Conservation (phyloP, 2,797 vertebrate species). For the Echeneis naucrates region DNA sequence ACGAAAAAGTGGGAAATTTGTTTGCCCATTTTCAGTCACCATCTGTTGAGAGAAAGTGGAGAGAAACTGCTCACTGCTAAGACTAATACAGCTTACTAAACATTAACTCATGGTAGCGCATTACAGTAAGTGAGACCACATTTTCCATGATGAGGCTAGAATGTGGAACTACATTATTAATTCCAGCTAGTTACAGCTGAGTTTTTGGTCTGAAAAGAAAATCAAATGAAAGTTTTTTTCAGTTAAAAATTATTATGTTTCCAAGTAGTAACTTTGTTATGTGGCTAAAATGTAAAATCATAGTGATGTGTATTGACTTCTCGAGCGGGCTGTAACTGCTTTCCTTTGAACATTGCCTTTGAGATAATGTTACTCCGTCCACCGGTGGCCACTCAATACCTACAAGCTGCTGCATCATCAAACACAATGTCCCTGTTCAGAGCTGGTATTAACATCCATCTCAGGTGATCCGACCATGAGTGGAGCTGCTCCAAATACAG, state of each 20-base stretch:
- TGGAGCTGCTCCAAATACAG: no score
- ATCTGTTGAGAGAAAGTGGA: not conserved
- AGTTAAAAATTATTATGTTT: no score
- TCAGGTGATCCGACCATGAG: no score
- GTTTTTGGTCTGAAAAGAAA: no score
- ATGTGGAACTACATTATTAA: not conserved
- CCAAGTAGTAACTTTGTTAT: no score
- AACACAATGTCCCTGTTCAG: no score
- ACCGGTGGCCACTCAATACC: no score
- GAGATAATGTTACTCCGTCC: no score
- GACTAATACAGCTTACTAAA: not conserved
- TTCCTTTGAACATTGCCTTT: not conserved
- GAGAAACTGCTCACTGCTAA: not conserved
- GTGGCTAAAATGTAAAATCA: not conserved
- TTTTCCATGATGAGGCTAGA: not conserved
- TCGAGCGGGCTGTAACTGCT: not conserved
- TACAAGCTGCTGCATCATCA: not conserved
- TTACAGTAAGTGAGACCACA: not conserved
- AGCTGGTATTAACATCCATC: no score
- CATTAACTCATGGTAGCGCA: not conserved
- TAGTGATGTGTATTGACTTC: not conserved
- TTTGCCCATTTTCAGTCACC: conserved; percentile 7
- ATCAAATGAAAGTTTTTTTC: not conserved
- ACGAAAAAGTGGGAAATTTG: conserved; percentile 4
- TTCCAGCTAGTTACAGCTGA: no score